Percentiles rank a stretch among this genome's conserved stretches.
These are phyloP conservation scores for Chelon labrosus DNA, from an alignment of 2,797 vertebrate genomes.

Conservation along the genomic window DNA sequence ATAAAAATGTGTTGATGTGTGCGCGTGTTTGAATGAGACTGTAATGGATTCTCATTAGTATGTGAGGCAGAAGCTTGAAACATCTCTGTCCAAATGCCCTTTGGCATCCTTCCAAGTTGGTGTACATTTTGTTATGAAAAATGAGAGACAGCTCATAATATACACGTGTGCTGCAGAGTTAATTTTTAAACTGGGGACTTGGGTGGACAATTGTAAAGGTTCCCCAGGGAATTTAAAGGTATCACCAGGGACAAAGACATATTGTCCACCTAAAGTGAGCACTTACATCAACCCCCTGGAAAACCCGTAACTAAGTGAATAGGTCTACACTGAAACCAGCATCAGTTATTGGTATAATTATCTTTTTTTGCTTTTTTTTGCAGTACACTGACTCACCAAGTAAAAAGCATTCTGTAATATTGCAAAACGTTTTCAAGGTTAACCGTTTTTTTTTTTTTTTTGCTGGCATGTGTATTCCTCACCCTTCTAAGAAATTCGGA, in stretches of 20 bases:
- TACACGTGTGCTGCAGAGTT: conserved; percentile 33
- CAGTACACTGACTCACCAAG: background rate
- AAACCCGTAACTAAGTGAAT: background rate
- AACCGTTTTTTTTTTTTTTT: background rate
- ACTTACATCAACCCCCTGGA: background rate
- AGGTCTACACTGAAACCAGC: background rate
- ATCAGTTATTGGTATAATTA: background rate
- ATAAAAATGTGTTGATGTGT: conserved; percentile 67
- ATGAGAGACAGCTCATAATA: conserved; percentile 56
- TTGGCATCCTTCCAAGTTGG: conserved; percentile 71
- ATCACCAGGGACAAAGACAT: background rate
- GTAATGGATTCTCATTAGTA: conserved; percentile 82
- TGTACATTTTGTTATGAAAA: conserved; percentile 62
- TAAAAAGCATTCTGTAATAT: background rate
- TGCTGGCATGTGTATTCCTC: background rate
- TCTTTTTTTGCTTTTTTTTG: background rate
- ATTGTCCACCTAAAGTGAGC: too few species aligned
- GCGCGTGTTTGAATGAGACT: conserved; percentile 56
- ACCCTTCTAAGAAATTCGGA: background rate
- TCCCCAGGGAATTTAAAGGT: conserved; percentile 22
- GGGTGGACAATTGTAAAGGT: conserved; percentile 1
- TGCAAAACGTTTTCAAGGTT: background rate
- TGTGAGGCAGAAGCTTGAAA: conserved; percentile 76
- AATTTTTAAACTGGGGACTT: conserved; percentile 29
- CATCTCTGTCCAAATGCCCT: conserved; percentile 78